A percentile compares a stretch with the other conserved stretches of the same genome.
Conservation (phyloP, 2,797 vertebrate species). For the Hydrolagus colliei region DNA sequence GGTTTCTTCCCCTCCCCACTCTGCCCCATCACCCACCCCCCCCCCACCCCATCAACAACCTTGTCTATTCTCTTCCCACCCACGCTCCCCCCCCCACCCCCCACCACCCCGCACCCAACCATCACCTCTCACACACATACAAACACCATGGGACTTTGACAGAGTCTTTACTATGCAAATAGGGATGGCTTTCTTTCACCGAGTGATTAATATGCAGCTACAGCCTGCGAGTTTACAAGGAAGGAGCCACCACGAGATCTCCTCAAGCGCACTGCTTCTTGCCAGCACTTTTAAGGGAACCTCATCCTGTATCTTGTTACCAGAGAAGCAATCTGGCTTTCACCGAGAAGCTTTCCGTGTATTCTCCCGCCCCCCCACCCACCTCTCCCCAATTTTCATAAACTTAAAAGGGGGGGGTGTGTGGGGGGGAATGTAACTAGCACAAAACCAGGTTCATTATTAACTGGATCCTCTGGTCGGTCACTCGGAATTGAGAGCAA, state of each 20-base stretch:
- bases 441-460: no score
- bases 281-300: conserved; percentile 13
- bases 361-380: no score
- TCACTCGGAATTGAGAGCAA: no score
- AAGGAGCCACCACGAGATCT: conserved; percentile 7
- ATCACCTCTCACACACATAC: conserved; percentile 51
- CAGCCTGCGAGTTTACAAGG: conserved; percentile 46
- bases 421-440: no score
- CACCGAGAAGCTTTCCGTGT: no score
- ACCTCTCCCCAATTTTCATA: no score
- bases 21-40: neutral
- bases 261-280: conserved; percentile 11
- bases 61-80: no score
- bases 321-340: no score
- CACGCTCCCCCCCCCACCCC: neutral
- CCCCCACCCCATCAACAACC: no score
- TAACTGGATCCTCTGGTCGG: no score
- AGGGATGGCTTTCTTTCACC: conserved; percentile 73
- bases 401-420: no score
- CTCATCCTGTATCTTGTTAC: no score
- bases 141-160: conserved; percentile 62
- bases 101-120: conserved; percentile 5
- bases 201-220: conserved; percentile 86
- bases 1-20: conserved; percentile 37
- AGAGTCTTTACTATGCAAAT: conserved; percentile 75